These are phyloP conservation scores for Tachina grossa DNA, from an alignment of 2,888 invertebrate species.

Conservation along the genomic window DNA sequence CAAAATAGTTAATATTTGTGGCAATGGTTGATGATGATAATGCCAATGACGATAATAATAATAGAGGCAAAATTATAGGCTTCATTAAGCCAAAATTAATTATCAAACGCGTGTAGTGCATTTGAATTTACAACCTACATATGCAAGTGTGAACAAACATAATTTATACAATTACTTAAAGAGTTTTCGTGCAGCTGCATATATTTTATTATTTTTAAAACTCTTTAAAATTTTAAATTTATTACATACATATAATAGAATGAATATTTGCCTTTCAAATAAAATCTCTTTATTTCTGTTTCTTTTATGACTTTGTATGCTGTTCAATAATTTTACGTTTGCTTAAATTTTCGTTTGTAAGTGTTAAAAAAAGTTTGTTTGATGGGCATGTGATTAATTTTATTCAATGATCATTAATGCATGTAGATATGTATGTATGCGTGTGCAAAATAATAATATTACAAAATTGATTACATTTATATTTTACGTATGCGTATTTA, in stretches of 20 bases:
- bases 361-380: constrained; percentile 29
- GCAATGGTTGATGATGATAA: constrained; percentile 35
- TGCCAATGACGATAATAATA: constrained; percentile 44
- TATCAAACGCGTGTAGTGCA: constrained; percentile 74
- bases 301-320: background rate
- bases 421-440: too few species aligned
- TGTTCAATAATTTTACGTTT: constrained; percentile 17
- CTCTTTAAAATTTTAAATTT: too few species aligned
- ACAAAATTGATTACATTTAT: constrained; percentile 26
- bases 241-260: too few species aligned
- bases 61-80: constrained; percentile 51
- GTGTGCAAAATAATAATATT: background rate
- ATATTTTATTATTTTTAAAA: background rate
- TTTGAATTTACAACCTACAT: constrained; percentile 1
- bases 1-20: constrained; percentile 34
- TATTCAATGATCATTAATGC: constrained; percentile 34
- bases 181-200: background rate
- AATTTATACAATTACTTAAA: background rate
- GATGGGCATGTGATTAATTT: constrained; percentile 36
- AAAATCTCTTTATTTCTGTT: background rate
- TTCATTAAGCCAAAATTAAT: constrained; percentile 62
- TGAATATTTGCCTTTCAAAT: background rate
- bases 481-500: background rate
- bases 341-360: background rate
- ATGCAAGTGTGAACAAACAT: constrained; percentile 25